Evolutionary conservation across 2,888 invertebrate species (phyloP), one percentile per base, ranked within the genome.

Genomic region (Mylabris sibirica): DNA sequence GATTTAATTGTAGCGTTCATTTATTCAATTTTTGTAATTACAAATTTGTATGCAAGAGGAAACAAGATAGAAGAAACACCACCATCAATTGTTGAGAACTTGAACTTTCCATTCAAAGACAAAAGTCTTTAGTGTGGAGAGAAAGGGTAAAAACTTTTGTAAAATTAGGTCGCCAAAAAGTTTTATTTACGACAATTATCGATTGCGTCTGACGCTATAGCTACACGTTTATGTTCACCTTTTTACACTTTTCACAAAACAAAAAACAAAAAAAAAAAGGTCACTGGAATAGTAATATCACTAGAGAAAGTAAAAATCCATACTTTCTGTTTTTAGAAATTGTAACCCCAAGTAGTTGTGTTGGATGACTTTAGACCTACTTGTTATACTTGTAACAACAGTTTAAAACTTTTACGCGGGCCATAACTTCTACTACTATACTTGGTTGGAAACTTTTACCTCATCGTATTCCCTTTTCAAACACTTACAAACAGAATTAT

Each of bases 331-430:
- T 80, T n/a, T 78, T 76, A 78, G 75, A 77, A 76, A 72, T 74
- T 71, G 70, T 68, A 74, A n/a, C n/a, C 73, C 76, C 79, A 80
- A 30, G 30, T 79, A 80, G 81, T 80, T 80, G 76, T 66, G 76
- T 66, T 75, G 70, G 77, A 77, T 24, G 79, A 78, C 80, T 80
- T 67, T 79, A 79, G 78, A 76, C 79, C 81, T 80, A 81, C 81
- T 80, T 82, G 81, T 79, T 78, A 81, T 81, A 81, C 82, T 81
- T 82, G 78, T 79, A 78, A 80, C 77, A 81, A 79, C 81, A 81
- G 80, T 81, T 82, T 80, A 80, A 80, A 81, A 81, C 76, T 81
- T 81, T 77, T 77, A 77, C 80, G 75, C 74, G 71, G 67, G 72
- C 73, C 75, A 73, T 76, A 78, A 76, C 76, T 77, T 77, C 74